Base-by-base conservation (phyloP, 2,113 vertebrate species). In the Zonotrichia leucophrys region DNA sequence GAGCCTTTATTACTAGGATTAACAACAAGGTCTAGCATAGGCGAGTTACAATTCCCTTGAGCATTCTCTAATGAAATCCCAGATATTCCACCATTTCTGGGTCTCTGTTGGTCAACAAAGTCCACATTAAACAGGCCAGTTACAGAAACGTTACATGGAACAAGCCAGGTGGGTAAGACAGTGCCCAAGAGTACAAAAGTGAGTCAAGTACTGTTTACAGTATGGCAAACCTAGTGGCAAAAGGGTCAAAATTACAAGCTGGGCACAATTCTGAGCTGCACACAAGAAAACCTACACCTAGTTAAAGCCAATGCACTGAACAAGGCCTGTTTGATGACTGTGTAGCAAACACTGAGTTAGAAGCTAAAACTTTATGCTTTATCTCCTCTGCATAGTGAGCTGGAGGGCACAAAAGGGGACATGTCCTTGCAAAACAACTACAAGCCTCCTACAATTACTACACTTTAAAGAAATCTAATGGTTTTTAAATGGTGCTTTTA, bases 161-260 rank as follows among this genome's bases (percentile, higher is more conserved):
- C 3, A 67, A 55, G 35, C 68, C 46, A 87, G 13, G 25, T 74
- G 50, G 46, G 31, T 30, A 81, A 77, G n/a, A 66, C 22, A 46
- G n/a, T 30, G 94, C n/a, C 27, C 62, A 13, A 64, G 59, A 89
- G n/a, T 53, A 80, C 11, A 87, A 91, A 91, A 74, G 52, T 14
- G 2, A 67, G 12, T n/a, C 42, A 55, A 21, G 31, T 42, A 47
- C 12, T 53, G 55, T 63, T 83, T 46, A 74, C 15, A 67, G 55
- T 13, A 37, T 37, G 15, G 35, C 23, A 68, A 86, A 64, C 24
- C 24, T 67, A 39, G 33, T 20, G 22, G 5, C 28, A 9, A 20
- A 70, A 73, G 85, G 12, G 30, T 63, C 30, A 81, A 72, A 87
- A 59, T 20, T 30, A 55, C 23, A 78, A 87, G 27, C 5, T 10